phyloP scores from a whole-genome alignment of 2,888 invertebrate genomes.

The Cecidostiba fungosa region DNA sequence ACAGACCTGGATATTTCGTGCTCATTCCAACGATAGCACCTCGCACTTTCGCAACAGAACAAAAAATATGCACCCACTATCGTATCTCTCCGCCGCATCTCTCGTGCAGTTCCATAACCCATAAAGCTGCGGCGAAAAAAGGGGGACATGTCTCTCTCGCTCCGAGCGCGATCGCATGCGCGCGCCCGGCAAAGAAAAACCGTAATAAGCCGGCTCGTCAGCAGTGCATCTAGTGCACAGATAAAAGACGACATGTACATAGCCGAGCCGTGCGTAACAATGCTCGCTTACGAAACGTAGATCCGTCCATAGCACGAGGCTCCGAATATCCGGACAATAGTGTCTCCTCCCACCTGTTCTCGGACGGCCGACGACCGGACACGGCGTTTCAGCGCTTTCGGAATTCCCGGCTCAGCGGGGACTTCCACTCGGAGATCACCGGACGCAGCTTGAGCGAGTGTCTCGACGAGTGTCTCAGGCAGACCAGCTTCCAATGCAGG shows the following conservation, averaged over 20 bases:
- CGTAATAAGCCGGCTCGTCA: conserved; percentile 60
- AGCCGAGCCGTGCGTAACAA: conserved; percentile 63
- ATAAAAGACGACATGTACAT: conserved; percentile 56
- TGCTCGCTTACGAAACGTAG: conserved; percentile 73
- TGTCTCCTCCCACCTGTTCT: conserved; percentile 91
- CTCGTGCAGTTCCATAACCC: background rate
- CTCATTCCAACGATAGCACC: background rate
- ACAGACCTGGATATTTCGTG: background rate
- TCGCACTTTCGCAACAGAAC: conserved; percentile 22
- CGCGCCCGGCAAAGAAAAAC: conserved; percentile 30
- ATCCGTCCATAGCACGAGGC: conserved; percentile 86
- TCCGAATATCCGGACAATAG: conserved; percentile 95
- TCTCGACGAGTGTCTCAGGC: conserved; percentile 92
- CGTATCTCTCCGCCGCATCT: conserved; percentile 17
- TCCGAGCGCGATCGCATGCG: background rate
- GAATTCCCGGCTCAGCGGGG: conserved; percentile 92
- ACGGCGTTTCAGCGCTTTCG: conserved; percentile 94
- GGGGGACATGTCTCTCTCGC: background rate
- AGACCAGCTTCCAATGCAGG: conserved; percentile 94
- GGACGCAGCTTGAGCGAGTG: conserved; percentile 94
- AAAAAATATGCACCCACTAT: background rate
- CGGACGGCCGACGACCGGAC: conserved; percentile 90
- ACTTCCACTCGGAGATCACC: conserved; percentile 94
- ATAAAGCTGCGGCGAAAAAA: conserved; percentile 22
- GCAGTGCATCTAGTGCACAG: conserved; percentile 4